Base-by-base conservation (phyloP, 2,113 vertebrate species). In the Carollia perspicillata region DNA sequence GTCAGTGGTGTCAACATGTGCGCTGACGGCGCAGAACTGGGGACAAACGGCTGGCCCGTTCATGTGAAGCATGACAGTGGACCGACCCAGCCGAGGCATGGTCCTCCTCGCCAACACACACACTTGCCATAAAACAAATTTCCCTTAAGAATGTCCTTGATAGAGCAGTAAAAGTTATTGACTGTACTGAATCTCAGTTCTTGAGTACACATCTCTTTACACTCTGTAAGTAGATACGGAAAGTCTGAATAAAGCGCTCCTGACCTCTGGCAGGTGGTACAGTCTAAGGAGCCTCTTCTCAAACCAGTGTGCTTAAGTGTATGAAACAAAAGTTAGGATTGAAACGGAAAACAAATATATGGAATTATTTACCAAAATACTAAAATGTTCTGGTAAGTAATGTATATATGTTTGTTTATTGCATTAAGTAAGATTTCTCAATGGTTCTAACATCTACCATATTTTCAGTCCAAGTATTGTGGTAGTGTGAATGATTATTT, bases 361-460 rank as follows among this genome's bases (percentile, higher is more conserved):
- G 44, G 49, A 86, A 87, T 81, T 83, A 74, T 42, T 51, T 79
- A 55, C 11, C 16, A 88, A 87, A 84, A 72, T 17, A 74, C 23
- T 53, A 37, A 81, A 88, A 58, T 13, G 11, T 18, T 77, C 14
- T 77, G 71, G 71, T 60, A 84, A 42, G 35, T 77, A 49, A 66
- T 72, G 44, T 72, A 44, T 4, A 44, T 17, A 26, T 74, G 51
- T 12, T 40, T 49, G 6, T 33, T 66, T 72, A 60, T 74, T 42
- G 22, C 63, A 63, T 16, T 90, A n/a, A 90, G 83, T 69, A 71
- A 93, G 44, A 72, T 85, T 88, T 94, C 60, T 87, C 69, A 72
- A 10, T 74, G 47, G 23, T 23, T 89, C 80, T 84, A 91, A 33
- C 30, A 28, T 47, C 22, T 74, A 89, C 40, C 26, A 35, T n/a